Base-by-base conservation (phyloP, 2,888 invertebrate genomes). In the Troides oblongomaculatus region DNA sequence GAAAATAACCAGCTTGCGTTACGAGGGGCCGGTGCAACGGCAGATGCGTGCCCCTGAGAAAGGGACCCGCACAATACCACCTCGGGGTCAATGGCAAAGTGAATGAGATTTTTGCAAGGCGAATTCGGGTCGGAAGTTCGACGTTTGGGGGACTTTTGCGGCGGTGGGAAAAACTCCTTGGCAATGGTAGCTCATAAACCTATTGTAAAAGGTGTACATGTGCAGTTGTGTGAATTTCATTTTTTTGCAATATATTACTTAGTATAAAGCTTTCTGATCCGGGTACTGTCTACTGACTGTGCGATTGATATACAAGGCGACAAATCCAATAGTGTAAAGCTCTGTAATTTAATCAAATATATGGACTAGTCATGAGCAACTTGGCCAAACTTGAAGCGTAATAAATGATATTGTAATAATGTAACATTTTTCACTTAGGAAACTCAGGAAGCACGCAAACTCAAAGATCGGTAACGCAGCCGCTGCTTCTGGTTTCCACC, bases 31-130 rank as follows among this genome's bases (percentile, higher is more conserved):
- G 82, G 83, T 80, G 85, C 85, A 84, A 83, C 84, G 86, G 81
- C 88, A 88, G 88, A 81, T 88, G 87, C 79, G 75, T 66, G 72
- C 72, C 78, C 77, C 78, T 84, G 84, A 84, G 87, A 84, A 84
- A 83, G 81, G 80, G 57, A 77, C 77, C 76, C 77, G 66, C 70
- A 73, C 76, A 77, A 77, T 74, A 73, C 72, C 72, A 64, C 66
- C 64, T 71, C 74, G 72, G 78, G 78, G 78, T 77, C 78, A 77
- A 74, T 75, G 75, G 72, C 74, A 69, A 67, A 43, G 69, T 76
- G 73, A 76, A 76, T 75, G 75, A 74, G 56, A 73, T 77, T 74
- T 75, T 74, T 71, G 77, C 75, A 74, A 43, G 60, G 77, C 75
- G 72, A 76, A 78, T 77, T 74, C 77, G 74, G 70, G 64, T 72